These are phyloP conservation scores for Chrosomus eos DNA, from an alignment of 2,797 vertebrate genomes.

Conservation along the genomic window DNA sequence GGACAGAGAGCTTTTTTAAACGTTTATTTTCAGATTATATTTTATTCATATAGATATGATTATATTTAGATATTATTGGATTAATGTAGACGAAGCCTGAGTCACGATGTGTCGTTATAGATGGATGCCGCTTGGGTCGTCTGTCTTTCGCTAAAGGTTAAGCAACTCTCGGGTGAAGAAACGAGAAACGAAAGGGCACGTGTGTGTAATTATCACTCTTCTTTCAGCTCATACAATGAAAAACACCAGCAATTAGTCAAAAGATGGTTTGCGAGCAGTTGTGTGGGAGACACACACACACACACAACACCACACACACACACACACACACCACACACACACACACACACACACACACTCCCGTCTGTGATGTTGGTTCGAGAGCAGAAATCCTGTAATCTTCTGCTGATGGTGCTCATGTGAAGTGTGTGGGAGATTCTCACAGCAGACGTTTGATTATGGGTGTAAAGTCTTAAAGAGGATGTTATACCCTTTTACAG, in stretches of 20 bases:
- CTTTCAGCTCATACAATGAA: constrained; percentile 56
- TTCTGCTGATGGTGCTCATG: neutral
- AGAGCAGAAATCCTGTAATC: neutral
- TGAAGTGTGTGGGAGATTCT: neutral
- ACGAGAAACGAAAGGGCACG: neutral
- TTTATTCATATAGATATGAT: no score
- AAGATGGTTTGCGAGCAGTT: constrained; percentile 36
- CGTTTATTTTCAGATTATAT: no score
- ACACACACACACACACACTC: neutral
- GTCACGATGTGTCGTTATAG: neutral
- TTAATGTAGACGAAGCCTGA: no score
- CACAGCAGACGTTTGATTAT: neutral
- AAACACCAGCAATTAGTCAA: constrained; percentile 64
- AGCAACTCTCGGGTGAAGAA: neutral
- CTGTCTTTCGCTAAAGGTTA: neutral
- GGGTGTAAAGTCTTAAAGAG: neutral
- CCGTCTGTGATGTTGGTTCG: neutral
- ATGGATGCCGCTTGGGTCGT: neutral
- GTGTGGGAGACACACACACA: constrained; percentile 17
- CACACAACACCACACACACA: no score
- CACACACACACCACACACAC: no score
- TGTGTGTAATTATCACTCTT: constrained; percentile 41
- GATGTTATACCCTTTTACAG: neutral
- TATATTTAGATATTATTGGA: no score
- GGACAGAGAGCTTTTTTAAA: no score